Evolutionary conservation across 2,888 invertebrate species (phyloP).

Genomic region (Baronia brevicornis): DNA sequence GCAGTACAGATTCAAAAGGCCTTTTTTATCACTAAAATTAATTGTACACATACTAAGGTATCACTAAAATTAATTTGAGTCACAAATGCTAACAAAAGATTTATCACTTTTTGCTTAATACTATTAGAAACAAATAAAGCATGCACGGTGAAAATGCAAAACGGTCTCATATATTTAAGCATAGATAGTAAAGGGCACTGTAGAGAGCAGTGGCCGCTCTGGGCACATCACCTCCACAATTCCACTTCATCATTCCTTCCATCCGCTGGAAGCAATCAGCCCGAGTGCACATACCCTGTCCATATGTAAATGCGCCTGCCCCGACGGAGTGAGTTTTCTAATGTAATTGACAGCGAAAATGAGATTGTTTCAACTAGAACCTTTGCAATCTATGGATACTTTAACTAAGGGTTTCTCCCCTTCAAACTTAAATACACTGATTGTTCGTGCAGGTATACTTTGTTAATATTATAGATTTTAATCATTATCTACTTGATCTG

Average conservation of each 20-base stretch:
- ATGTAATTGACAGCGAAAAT: constrained; percentile 59
- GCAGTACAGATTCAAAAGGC: too few species aligned
- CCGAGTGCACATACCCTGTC: constrained; percentile 41
- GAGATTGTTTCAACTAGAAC: constrained; percentile 32
- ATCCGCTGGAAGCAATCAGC: constrained; percentile 47
- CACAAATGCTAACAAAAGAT: too few species aligned
- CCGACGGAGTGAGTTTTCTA: constrained; percentile 48
- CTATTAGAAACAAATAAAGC: too few species aligned
- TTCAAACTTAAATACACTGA: constrained; percentile 6
- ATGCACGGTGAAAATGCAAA: too few species aligned
- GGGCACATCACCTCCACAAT: constrained; percentile 26
- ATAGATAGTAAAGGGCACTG: constrained; percentile 17
- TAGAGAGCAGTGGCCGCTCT: constrained; percentile 22
- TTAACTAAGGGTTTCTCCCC: constrained; percentile 11
- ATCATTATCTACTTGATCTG: too few species aligned
- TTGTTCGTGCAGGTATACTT: constrained; percentile 7
- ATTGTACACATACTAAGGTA: too few species aligned
- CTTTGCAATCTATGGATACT: constrained; percentile 13
- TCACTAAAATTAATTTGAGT: too few species aligned
- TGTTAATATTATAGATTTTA: constrained; percentile 8
- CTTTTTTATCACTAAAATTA: too few species aligned
- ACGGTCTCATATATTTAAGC: too few species aligned
- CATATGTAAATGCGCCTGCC: constrained; percentile 45
- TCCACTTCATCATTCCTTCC: constrained; percentile 24
- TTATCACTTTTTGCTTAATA: too few species aligned